phyloP scores from a whole-genome alignment of 2,888 invertebrate species.

The Callimorpha dominula region DNA sequence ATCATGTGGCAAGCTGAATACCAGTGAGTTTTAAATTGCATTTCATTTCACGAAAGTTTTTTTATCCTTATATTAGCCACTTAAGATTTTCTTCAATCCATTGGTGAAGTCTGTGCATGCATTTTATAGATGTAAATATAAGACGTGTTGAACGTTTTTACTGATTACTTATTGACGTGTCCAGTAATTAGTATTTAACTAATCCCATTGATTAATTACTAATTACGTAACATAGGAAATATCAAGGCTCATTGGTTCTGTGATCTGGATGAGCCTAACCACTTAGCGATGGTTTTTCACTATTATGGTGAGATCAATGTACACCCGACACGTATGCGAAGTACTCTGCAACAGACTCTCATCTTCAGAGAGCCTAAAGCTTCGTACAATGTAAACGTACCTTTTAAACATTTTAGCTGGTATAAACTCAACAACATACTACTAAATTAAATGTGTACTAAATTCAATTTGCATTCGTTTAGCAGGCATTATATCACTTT shows the following conservation, averaged over 20 bases:
- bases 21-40: background rate
- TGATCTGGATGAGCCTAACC: background rate
- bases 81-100: background rate
- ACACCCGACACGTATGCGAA: background rate
- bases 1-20: background rate
- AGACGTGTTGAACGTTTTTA: background rate
- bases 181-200: background rate
- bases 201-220: background rate
- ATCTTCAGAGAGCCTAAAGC: background rate
- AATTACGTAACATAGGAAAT: background rate
- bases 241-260: background rate
- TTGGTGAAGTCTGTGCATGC: background rate
- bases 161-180: too few relatives aligned
- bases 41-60: background rate
- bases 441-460: background rate
- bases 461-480: background rate
- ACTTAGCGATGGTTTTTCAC: background rate
- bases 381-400: background rate
- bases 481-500: background rate
- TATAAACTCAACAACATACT: background rate
- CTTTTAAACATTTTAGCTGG: background rate
- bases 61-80: background rate
- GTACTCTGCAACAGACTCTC: background rate
- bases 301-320: background rate
- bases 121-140: background rate